Conservation (phyloP, 2,888 invertebrate genomes). For the Agrochola lychnidis region DNA sequence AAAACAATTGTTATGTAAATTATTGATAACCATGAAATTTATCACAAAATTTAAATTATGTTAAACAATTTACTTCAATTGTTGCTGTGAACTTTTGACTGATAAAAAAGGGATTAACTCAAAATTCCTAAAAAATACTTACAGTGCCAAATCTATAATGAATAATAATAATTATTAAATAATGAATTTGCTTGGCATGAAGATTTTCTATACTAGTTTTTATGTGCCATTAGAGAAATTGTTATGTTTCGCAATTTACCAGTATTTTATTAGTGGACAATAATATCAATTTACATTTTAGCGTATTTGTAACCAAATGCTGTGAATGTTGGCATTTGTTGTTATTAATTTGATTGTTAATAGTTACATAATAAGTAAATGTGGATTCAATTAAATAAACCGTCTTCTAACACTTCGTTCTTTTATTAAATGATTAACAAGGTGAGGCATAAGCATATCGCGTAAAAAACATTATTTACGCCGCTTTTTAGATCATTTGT, state of each 20-base stretch:
- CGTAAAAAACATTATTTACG: not conserved
- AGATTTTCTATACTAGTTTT: conserved; percentile 43
- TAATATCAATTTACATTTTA: conserved; percentile 59
- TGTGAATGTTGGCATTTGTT: conserved; percentile 67
- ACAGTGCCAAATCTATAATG: conserved; percentile 66
- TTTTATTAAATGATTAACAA: conserved; percentile 1
- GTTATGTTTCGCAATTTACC: conserved; percentile 44
- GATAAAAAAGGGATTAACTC: conserved; percentile 20
- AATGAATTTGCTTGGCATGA: conserved; percentile 59
- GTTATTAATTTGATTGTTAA: conserved; percentile 66
- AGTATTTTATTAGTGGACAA: conserved; percentile 60
- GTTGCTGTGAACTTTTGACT: conserved; percentile 45
- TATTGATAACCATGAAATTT: conserved; percentile 38
- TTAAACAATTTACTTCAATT: conserved; percentile 27
- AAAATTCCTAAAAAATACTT: conserved; percentile 44
- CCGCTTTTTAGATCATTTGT: not conserved
- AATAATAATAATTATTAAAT: conserved; percentile 43
- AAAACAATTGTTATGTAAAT: conserved; percentile 9
- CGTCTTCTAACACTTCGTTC: conserved; percentile 37
- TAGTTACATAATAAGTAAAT: conserved; percentile 64
- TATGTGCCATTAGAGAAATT: conserved; percentile 60
- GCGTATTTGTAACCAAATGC: conserved; percentile 54
- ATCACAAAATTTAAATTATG: conserved; percentile 38
- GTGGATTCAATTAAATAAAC: conserved; percentile 70
- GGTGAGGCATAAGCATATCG: not conserved